Conservation (phyloP, 92 coral and sea anemone genomes). For the Porites cylindrica region DNA sequence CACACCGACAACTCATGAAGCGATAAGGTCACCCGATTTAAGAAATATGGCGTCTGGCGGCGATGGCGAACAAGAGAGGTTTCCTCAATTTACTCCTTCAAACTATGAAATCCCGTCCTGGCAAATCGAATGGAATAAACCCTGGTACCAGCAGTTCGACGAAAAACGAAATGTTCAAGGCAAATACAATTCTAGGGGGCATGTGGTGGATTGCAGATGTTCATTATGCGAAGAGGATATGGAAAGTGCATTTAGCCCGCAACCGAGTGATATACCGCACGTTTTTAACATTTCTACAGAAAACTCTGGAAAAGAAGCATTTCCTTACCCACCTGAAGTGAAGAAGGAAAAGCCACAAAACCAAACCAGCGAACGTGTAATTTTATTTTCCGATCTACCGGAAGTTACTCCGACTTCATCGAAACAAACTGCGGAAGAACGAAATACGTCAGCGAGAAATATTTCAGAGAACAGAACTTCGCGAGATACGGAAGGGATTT, state of each 20-base stretch:
- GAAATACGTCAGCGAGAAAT: slow-evolving; percentile 34
- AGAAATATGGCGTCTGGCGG: slow-evolving; percentile 56
- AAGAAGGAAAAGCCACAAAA: slow-evolving; percentile 38
- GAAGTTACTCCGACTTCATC: slow-evolving; percentile 71
- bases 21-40: not conserved
- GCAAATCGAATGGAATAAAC: slow-evolving; percentile 90
- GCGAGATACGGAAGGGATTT: not conserved
- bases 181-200: slow-evolving; percentile 77
- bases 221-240: slow-evolving; percentile 82
- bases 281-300: slow-evolving; percentile 68
- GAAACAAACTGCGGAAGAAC: not conserved
- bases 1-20: not conserved
- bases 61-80: slow-evolving; percentile 44
- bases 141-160: slow-evolving; percentile 84
- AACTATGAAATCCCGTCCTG: slow-evolving; percentile 92
- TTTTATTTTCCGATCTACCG: slow-evolving; percentile 82
- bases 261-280: slow-evolving; percentile 56
- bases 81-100: slow-evolving; percentile 73
- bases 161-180: slow-evolving; percentile 38
- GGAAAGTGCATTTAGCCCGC: slow-evolving; percentile 81
- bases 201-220: slow-evolving; percentile 79
- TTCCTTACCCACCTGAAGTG: slow-evolving; percentile 19
- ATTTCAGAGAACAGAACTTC: not conserved
- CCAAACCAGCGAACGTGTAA: slow-evolving; percentile 57
- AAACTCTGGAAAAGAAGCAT: slow-evolving; percentile 37